A percentile compares a stretch with the other conserved stretches of the same genome.
Evolutionary conservation across 1,140 invertebrate genomes (phyloP).

Genomic region (Aphis craccivora): DNA sequence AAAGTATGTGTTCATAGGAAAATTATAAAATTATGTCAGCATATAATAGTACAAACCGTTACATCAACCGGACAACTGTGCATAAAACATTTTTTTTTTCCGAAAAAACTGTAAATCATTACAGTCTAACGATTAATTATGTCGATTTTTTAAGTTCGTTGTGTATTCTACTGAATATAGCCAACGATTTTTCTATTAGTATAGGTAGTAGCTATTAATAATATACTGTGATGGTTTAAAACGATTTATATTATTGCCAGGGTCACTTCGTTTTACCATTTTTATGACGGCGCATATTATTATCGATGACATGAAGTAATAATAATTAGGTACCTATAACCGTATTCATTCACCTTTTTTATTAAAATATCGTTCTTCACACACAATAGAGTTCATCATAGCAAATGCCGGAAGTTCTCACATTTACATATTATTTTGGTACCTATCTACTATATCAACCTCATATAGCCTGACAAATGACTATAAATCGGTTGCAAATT

Average conservation of each 20-base stretch:
- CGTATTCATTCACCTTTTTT: background rate
- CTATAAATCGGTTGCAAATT: background rate
- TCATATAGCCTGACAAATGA: background rate
- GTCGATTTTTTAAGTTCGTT: background rate
- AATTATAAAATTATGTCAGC: background rate
- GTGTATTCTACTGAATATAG: too few species aligned
- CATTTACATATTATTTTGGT: constrained; percentile 8
- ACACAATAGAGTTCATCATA: background rate
- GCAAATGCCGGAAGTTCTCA: background rate
- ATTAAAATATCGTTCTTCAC: background rate
- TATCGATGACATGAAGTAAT: background rate
- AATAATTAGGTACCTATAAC: background rate
- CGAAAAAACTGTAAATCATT: background rate
- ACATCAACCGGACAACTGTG: background rate
- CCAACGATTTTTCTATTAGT: background rate
- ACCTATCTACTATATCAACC: background rate
- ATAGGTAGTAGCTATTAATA: too few species aligned
- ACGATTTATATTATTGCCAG: background rate
- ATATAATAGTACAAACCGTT: background rate
- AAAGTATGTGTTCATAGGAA: background rate
- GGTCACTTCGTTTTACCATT: background rate
- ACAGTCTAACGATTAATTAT: background rate
- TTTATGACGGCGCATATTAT: background rate
- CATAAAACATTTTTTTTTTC: too few species aligned
- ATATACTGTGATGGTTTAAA: too few species aligned